Conservation (phyloP, 2,113 vertebrate genomes). For the Notechis scutatus region DNA sequence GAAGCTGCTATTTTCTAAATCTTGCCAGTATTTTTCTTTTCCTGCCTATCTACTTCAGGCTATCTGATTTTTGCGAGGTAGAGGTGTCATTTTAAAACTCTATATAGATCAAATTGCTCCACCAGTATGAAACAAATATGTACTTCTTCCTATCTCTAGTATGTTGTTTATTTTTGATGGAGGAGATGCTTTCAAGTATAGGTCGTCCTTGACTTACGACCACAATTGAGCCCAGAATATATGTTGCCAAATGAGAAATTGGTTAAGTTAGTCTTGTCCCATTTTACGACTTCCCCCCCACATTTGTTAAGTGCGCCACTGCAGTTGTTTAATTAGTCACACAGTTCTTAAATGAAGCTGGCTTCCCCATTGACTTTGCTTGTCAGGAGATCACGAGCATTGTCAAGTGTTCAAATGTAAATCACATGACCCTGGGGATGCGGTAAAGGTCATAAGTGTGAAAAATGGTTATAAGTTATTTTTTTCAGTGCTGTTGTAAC, state of each 20-base stretch:
- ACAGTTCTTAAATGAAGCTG: not conserved
- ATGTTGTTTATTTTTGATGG: not conserved
- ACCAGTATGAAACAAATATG: conserved; percentile 2
- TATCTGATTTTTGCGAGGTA: conserved; percentile 3
- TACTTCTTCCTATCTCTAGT: not conserved
- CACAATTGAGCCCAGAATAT: not conserved
- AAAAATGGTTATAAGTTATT: not conserved
- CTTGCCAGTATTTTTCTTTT: conserved; percentile 33
- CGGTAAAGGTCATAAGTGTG: not conserved
- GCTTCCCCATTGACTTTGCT: not conserved
- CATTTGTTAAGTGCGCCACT: not conserved
- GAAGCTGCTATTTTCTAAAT: conserved; percentile 45
- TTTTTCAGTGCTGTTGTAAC: not conserved
- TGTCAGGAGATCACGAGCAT: not conserved
- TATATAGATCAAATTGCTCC: not conserved
- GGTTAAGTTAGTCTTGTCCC: not conserved
- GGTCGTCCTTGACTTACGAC: not conserved
- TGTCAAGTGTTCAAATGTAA: not conserved
- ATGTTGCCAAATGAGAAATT: not conserved
- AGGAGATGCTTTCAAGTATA: not conserved
- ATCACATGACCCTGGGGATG: too few species aligned
- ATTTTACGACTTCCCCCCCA: not conserved
- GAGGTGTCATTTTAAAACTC: conserved; percentile 44
- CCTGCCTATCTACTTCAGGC: conserved; percentile 36
- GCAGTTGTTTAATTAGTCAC: not conserved